Percentiles rank a stretch among this genome's conserved stretches.
These are phyloP conservation scores for Heliconius sara DNA, from an alignment of 2,888 invertebrate species.

Conservation along the genomic window DNA sequence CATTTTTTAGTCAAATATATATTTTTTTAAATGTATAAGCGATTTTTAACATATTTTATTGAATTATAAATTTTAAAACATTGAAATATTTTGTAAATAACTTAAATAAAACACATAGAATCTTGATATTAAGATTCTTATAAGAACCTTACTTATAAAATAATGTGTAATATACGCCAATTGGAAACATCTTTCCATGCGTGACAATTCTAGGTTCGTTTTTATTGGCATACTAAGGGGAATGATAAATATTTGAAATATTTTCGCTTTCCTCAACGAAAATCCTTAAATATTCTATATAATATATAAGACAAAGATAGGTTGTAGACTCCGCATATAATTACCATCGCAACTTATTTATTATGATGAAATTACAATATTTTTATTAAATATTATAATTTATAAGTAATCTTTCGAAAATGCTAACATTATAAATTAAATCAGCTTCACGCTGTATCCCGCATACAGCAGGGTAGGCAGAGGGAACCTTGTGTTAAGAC, in stretches of 20 bases:
- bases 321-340: too few relatives aligned
- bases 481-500: too few relatives aligned
- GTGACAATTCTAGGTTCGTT: not conserved
- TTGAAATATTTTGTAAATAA: not conserved
- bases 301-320: too few relatives aligned
- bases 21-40: not conserved
- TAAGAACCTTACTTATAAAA: not conserved
- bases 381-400: too few relatives aligned
- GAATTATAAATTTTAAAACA: too few relatives aligned
- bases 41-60: not conserved
- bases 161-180: not conserved
- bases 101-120: too few relatives aligned
- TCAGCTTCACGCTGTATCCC: too few relatives aligned
- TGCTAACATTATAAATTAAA: too few relatives aligned
- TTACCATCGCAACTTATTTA: too few relatives aligned
- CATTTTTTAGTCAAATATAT: slow-evolving; percentile 1
- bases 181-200: not conserved
- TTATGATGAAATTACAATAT: too few relatives aligned
- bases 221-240: not conserved
- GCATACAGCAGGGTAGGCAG: too few relatives aligned
- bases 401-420: too few relatives aligned
- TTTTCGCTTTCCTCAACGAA: not conserved
- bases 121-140: not conserved
- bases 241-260: not conserved
- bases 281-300: not conserved